Evolutionary conservation across 2,113 vertebrate species (phyloP), one percentile per base, ranked within the genome.

Genomic region (Delphinus delphis): DNA sequence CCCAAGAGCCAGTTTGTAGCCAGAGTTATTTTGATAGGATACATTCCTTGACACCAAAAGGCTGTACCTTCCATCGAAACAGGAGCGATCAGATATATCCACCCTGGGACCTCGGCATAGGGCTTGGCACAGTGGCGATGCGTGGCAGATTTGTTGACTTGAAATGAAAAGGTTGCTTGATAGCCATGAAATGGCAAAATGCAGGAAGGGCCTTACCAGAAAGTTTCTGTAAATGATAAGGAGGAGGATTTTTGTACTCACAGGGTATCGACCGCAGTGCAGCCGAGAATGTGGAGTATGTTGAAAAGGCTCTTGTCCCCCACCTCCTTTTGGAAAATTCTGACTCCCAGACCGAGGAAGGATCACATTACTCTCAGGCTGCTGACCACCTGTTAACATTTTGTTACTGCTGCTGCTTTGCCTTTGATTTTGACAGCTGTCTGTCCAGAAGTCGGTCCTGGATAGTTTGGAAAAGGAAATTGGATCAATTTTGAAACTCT

Each of bases 381-480:
- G 5, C 77, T 14, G 55, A 13, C 83, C 89, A 77, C 96, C 80
- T 44, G 2, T 88, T 82, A 71, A 4, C 14, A 6, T 79, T 65
- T 38, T 83, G 71, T 85, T 55, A 26, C 73, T 76, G 44, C 74
- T 76, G 28, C 74, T n/a, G 23, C 79, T 81, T 88, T 28, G 68
- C 86, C 87, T 90, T 60, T 91, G 41, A 31, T 88, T 88, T 83
- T 82, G 53, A 73, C 8, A 6, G 44, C 93, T 38, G 55, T 96
- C 86, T 73, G 70, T 87, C 38, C 41, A 28, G 5, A 79, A 79
- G 92, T 38, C n/a, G 85, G 88, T 67, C 26, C 2, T 70, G 73
- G 87, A 77, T 28, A 15, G 23, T 60, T 89, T 95, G 74, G 86
- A 92, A 81, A 90, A 80, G 97, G 82, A 47, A 71, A 65, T 21